Base-by-base conservation (phyloP, 2,888 invertebrate species). In the Galerucella calmariensis region DNA sequence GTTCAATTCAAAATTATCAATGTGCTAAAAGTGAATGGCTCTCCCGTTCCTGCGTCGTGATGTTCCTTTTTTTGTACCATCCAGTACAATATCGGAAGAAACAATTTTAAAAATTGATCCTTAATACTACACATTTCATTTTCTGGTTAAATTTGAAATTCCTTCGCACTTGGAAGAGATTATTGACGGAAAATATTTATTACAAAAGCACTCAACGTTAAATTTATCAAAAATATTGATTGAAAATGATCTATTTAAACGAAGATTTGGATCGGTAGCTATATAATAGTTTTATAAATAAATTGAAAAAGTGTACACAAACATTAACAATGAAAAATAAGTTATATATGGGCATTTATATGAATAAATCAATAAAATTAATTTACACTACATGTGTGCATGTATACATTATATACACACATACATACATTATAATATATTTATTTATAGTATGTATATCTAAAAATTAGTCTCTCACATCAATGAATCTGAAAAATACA, bases 401-500 rank as follows among this genome's bases (percentile, higher is more conserved):
- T 76, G 69, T 78, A 75, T 78, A 75, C 74, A 71, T 68, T 77
- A 67, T 76, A 73, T 76, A 76, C 70, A 71, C 69, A 78, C 62
- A 79, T 73, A 80, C 72, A 77, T 76, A 69, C 73, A 75, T 69
- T 69, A 66, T 41, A 41, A 41, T 56, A 66, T 72, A 72, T 59
- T 72, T 41, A 78, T 76, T 74, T 78, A 73, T 70, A 76, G 71
- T 77, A 78, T 77, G 58, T 76, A 79, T 75, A 80, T 77, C 81
- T 70, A 80, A 81, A 75, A 77, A 80, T 80, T 81, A 84, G 82
- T 83, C 83, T 84, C 84, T 87, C 85, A 87, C 86, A 85, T 87
- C 83, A 86, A 85, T 81, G 85, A 83, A 86, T 87, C 87, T 87
- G 86, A 79, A 86, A 86, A 83, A 83, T 77, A 83, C 77, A 78